phyloP scores from a whole-genome alignment of 2,113 vertebrate genomes.

The Gila orcuttii region DNA sequence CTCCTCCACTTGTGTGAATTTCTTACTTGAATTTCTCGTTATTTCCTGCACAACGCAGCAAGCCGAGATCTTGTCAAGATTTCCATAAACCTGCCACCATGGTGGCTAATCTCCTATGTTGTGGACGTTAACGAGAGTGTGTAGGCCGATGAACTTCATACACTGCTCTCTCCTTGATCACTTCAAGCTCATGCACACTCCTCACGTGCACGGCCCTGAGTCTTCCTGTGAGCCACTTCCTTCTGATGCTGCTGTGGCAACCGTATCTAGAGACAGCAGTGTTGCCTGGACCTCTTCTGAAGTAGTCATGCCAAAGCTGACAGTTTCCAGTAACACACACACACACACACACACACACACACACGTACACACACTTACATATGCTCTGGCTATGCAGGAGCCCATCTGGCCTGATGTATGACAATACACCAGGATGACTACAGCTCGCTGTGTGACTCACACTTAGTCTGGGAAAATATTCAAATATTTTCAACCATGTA shows the following conservation, averaged over 20 bases:
- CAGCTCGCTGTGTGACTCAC: not conserved
- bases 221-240: slow-evolving; percentile 61
- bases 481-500: slow-evolving; percentile 31
- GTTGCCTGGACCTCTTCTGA: slow-evolving; percentile 55
- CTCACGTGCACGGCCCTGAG: slow-evolving; percentile 6
- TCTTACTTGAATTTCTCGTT: too few species aligned
- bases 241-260: slow-evolving; percentile 70
- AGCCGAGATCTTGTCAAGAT: not conserved
- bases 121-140: not conserved
- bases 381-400: slow-evolving; percentile 9
- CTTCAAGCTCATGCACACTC: not conserved
- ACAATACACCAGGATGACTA: slow-evolving; percentile 26
- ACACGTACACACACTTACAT: slow-evolving; percentile 28
- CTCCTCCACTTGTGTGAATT: not conserved
- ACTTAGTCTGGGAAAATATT: slow-evolving; percentile 13
- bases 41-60: not conserved
- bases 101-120: not conserved
- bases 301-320: slow-evolving; percentile 57
- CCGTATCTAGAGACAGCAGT: slow-evolving; percentile 73
- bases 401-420: slow-evolving; percentile 35
- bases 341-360: not conserved
- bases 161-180: not conserved
- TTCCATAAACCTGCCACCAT: not conserved
- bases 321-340: not conserved
- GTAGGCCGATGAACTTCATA: slow-evolving; percentile 1